Evolutionary conservation across 1,140 invertebrate species (phyloP).

Genomic region (Oscheius sp.): DNA sequence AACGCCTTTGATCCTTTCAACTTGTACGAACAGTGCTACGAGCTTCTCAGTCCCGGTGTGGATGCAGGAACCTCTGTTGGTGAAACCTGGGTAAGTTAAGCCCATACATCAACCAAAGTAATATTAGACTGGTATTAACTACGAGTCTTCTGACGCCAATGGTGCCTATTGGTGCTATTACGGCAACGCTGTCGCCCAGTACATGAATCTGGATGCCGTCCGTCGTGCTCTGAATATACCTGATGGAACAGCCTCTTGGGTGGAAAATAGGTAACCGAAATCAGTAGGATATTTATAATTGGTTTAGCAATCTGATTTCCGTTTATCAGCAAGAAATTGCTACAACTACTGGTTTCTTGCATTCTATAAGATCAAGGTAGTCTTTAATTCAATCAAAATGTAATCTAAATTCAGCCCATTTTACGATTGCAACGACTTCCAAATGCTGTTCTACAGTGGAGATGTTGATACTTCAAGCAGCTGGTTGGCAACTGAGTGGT

Average conservation of each 20-base stretch:
- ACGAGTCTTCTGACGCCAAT: conserved; percentile 29
- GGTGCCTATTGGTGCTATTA: conserved; percentile 31
- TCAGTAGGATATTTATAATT: neutral
- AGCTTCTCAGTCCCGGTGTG: neutral
- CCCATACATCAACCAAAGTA: neutral
- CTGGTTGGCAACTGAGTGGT: conserved; percentile 66
- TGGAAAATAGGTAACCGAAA: conserved; percentile 15
- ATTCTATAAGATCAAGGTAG: conserved; percentile 24
- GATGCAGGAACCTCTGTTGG: conserved; percentile 11
- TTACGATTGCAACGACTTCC: conserved; percentile 1
- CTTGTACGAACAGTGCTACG: conserved; percentile 25
- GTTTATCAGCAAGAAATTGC: conserved; percentile 22
- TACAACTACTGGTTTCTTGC: neutral
- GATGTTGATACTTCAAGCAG: conserved; percentile 67
- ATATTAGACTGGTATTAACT: conserved; percentile 31
- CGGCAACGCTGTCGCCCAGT: conserved; percentile 53
- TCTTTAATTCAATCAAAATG: conserved; percentile 29
- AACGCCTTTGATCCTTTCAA: conserved; percentile 26
- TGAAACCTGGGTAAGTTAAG: conserved; percentile 22
- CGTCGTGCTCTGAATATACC: conserved; percentile 63
- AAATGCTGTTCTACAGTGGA: conserved; percentile 48
- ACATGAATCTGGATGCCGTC: conserved; percentile 61
- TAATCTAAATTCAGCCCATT: neutral
- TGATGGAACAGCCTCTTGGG: conserved; percentile 50
- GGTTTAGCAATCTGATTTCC: conserved; percentile 19